Evolutionary conservation across 2,888 invertebrate genomes (phyloP).

Genomic region (Eupeodes latifasciatus): DNA sequence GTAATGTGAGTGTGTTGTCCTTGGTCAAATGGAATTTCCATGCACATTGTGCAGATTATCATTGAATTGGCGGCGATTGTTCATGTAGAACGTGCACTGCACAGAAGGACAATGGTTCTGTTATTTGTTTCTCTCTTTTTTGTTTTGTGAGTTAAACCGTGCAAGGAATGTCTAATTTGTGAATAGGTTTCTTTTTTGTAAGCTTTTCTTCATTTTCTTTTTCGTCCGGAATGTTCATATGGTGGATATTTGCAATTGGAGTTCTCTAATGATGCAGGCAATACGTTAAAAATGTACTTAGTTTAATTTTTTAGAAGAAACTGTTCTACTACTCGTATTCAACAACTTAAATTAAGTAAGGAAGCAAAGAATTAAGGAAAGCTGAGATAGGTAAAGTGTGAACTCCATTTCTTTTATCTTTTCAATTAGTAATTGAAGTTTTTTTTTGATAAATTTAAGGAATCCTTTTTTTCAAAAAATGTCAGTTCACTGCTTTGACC

Average conservation of each 20-base stretch:
- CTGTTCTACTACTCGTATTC: not conserved
- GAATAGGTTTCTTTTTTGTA: slow-evolving; percentile 37
- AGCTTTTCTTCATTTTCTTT: not conserved
- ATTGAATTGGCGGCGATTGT: slow-evolving; percentile 44
- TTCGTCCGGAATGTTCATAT: slow-evolving; percentile 44
- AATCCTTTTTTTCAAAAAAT: no score
- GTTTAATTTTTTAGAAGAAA: slow-evolving; percentile 34
- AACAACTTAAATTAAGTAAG: not conserved
- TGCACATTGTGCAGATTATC: slow-evolving; percentile 70
- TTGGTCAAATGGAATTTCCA: slow-evolving; percentile 73
- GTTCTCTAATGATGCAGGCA: slow-evolving; percentile 56
- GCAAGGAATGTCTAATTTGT: slow-evolving; percentile 68
- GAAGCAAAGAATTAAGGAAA: not conserved
- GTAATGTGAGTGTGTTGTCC: slow-evolving; percentile 71
- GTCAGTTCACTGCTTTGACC: no score
- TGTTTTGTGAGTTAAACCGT: slow-evolving; percentile 57
- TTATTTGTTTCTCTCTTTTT: slow-evolving; percentile 23
- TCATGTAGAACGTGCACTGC: slow-evolving; percentile 51
- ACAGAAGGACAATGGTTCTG: slow-evolving; percentile 38
- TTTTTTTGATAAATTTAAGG: not conserved
- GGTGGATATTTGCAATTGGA: slow-evolving; percentile 48
- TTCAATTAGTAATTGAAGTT: not conserved
- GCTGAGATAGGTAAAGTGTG: not conserved
- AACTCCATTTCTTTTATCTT: not conserved
- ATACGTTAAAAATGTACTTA: slow-evolving; percentile 38